Percentiles rank a stretch among this genome's conserved stretches.
These are phyloP conservation scores for Pangasius djambal DNA, from an alignment of 2,797 vertebrate species.

Conservation along the genomic window DNA sequence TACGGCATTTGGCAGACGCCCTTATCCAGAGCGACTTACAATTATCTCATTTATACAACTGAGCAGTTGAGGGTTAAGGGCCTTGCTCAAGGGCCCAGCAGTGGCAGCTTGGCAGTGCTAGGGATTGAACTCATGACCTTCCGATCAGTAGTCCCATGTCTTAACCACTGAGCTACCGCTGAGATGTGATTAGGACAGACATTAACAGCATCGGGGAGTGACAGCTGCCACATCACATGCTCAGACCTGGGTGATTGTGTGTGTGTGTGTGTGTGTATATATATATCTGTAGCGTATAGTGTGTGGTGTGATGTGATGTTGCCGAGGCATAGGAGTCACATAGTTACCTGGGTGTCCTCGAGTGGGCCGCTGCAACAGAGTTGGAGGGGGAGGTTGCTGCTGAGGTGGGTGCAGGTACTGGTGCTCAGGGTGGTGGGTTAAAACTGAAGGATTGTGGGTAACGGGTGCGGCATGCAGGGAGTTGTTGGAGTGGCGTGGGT, in stretches of 20 bases:
- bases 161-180: too few species aligned
- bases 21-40: too few species aligned
- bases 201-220: neutral
- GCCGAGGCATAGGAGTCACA: slow-evolving; percentile 32
- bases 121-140: too few species aligned
- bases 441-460: slow-evolving; percentile 81
- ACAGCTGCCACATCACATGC: neutral
- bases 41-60: too few species aligned
- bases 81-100: too few species aligned
- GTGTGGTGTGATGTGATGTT: neutral
- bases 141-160: too few species aligned
- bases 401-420: slow-evolving; percentile 43
- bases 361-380: slow-evolving; percentile 59
- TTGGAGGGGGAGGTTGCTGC: slow-evolving; percentile 71
- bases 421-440: slow-evolving; percentile 75
- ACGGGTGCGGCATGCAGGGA: slow-evolving; percentile 82
- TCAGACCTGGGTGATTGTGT: neutral
- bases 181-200: neutral
- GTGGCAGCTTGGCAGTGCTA: too few species aligned
- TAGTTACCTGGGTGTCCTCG: slow-evolving; percentile 71
- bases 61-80: too few species aligned
- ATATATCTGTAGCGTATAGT: neutral
- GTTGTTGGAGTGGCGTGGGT: slow-evolving; percentile 66
- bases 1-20: too few species aligned
- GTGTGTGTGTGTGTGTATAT: neutral